phyloP scores from a whole-genome alignment of 1,140 invertebrate genomes.

The Berghia stephanieae region DNA sequence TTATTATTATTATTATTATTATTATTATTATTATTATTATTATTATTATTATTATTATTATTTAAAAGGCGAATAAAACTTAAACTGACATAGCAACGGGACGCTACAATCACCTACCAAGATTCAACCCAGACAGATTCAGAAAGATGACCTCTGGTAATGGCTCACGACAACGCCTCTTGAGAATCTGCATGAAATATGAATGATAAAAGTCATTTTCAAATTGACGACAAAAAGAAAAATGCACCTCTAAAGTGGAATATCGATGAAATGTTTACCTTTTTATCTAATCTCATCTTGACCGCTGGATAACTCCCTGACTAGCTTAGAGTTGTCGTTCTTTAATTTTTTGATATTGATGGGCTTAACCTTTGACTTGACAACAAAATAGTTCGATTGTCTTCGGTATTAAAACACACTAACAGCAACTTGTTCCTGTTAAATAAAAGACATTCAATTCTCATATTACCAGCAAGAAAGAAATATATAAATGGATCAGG shows the following conservation, averaged over 20 bases:
- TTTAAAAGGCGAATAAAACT: background rate
- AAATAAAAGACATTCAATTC: no score
- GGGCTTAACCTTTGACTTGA: no score
- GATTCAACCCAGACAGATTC: slow-evolving; percentile 51
- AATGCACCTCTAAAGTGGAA: background rate
- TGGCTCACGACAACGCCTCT: slow-evolving; percentile 41
- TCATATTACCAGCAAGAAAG: no score
- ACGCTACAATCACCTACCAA: slow-evolving; percentile 45
- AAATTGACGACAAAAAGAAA: background rate
- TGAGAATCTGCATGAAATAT: slow-evolving; percentile 46
- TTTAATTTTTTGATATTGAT: no score
- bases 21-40: background rate
- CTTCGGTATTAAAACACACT: no score
- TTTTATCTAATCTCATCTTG: slow-evolving; percentile 31
- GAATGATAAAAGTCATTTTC: background rate
- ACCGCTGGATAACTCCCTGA: background rate
- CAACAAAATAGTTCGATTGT: no score
- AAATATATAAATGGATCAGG: no score
- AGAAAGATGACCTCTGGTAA: slow-evolving; percentile 47
- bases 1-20: background rate
- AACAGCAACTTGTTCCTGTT: no score
- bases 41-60: background rate
- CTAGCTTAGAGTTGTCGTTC: no score
- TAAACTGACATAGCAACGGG: background rate
- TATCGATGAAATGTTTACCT: slow-evolving; percentile 14